Evolutionary conservation across 37 sponge, comb jelly and placozoan genomes (phyloP), one percentile per base, ranked within the genome.

Genomic region (Hexactinellida sp.): DNA sequence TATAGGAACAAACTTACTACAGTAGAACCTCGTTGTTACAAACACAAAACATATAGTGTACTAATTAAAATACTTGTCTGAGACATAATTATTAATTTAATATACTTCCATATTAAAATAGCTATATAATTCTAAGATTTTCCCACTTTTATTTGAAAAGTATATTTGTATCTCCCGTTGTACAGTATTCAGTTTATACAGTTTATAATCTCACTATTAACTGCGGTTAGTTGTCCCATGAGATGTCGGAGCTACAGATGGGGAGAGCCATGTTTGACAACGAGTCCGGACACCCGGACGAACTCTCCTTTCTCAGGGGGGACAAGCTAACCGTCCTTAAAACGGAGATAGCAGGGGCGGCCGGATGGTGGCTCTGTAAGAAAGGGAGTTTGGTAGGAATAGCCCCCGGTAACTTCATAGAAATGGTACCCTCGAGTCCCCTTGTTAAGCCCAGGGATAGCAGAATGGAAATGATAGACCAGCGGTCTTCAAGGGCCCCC

Each of bases 331-430:
- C 30, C 25, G 13, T 63, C 76, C 30, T 63, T 3, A 63, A n/a
- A 10, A 63, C 76, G 25, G 76, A 63, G 5, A 63, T 63, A 5
- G 76, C 3, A 7, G 76, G 76, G 5, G 76, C 76, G 19, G 1
- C 76, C 5, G 76, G 76, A 23, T 63, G 76, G 76, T 63, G 76
- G 76, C 30, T 63, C 76, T 63, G 76, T 63, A 23, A 63, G 76
- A 63, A 63, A 28, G 76, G 76, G 1, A 25, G 5, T 1, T 21
- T 21, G 76, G 28, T 63, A 63, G 76, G 76, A 32, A 63, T 63
- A 7, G 76, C 76, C 3, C 76, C 76, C 3, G 76, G 76, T 3
- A 63, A 63, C 76, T 63, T 63, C 34, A 10, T 63, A 23, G 76
- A 63, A 28, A 63, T 21, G 13, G 19, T 63, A 23, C 76, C 76